Conservation (phyloP, 2,888 invertebrate species). For the Mystacides longicornis region DNA sequence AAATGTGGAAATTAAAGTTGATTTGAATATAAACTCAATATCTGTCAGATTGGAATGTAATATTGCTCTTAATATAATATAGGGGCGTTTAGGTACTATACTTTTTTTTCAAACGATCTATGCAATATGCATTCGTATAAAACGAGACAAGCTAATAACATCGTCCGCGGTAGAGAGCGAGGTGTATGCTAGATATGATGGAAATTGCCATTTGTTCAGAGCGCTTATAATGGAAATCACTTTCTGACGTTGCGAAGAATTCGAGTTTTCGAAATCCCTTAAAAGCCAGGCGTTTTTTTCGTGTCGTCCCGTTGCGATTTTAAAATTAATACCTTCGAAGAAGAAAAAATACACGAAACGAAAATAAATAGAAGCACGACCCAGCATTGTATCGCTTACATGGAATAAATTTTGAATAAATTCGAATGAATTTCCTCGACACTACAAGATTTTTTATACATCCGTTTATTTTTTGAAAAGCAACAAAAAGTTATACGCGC, state of each 20-base stretch:
- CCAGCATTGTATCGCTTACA: background rate
- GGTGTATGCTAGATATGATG: background rate
- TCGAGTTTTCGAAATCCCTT: background rate
- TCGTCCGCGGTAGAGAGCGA: background rate
- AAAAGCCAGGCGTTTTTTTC: background rate
- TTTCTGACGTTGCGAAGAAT: conserved; percentile 2
- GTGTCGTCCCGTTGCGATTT: background rate
- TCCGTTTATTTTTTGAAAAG: too few species aligned
- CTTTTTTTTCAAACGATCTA: too few species aligned
- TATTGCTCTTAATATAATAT: too few species aligned
- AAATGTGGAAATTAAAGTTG: too few species aligned
- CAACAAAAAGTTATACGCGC: too few species aligned
- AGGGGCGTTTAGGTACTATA: too few species aligned
- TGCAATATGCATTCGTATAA: too few species aligned
- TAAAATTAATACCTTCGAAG: background rate
- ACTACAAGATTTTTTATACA: too few species aligned
- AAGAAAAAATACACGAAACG: background rate
- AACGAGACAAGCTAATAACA: too few species aligned
- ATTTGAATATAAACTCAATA: too few species aligned
- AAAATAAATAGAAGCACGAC: background rate
- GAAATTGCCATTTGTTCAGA: conserved; percentile 6
- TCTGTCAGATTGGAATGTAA: too few species aligned
- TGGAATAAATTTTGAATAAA: background rate
- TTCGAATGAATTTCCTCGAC: background rate
- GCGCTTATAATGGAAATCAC: conserved; percentile 9